A percentile compares a stretch with the other conserved stretches of the same genome.
Evolutionary conservation across 92 coral and sea anemone genomes (phyloP).

Genomic region (Anthopleura xanthogrammica): DNA sequence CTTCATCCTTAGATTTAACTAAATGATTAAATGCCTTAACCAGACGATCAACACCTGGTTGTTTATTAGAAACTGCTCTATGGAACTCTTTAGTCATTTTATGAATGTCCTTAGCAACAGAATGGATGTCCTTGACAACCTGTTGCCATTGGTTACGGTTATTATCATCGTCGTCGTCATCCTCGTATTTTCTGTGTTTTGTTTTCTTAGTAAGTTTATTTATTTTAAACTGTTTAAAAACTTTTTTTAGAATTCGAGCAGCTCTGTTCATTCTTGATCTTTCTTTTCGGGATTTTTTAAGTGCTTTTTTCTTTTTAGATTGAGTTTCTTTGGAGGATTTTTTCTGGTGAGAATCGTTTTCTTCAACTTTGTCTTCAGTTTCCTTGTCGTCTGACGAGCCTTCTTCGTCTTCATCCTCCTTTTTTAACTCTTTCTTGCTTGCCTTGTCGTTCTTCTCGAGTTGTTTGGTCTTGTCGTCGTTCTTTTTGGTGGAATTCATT

Average conservation of each 20-base stretch:
- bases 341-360: conserved; percentile 1
- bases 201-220: background rate
- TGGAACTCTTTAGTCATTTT: conserved; percentile 22
- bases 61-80: conserved; percentile 7
- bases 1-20: conserved; percentile 21
- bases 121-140: conserved; percentile 35
- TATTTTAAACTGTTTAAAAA: conserved; percentile 14
- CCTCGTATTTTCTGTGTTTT: conserved; percentile 13
- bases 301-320: background rate
- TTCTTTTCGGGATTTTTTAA: background rate
- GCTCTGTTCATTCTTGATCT: background rate
- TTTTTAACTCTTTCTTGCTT: background rate
- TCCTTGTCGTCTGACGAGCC: background rate
- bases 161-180: conserved; percentile 18
- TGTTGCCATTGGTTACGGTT: conserved; percentile 19
- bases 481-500: background rate
- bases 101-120: conserved; percentile 31
- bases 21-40: conserved; percentile 29
- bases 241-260: conserved; percentile 21
- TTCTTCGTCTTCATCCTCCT: background rate
- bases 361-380: background rate
- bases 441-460: background rate
- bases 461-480: background rate
- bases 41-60: conserved; percentile 41
- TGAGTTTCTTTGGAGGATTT: background rate